Conservation (phyloP, 2,888 invertebrate species). For the Automeris io region DNA sequence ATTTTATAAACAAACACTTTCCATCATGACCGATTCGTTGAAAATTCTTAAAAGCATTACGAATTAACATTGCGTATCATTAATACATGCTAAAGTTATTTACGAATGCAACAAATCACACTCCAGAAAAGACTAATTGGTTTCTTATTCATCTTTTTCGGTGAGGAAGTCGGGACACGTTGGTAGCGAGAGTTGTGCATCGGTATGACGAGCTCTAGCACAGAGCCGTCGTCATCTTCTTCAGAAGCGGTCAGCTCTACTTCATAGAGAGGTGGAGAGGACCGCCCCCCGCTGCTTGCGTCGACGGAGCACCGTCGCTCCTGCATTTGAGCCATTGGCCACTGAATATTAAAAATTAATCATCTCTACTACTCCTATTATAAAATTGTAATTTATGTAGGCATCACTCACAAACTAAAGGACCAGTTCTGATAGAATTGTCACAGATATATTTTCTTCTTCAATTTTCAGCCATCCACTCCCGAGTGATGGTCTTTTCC, state of each 20-base stretch:
- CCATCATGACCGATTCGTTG: neutral
- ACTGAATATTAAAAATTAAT: conserved; percentile 13
- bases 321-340: conserved; percentile 4
- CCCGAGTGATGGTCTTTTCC: no score
- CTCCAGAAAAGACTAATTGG: conserved; percentile 26
- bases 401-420: no score
- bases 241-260: conserved; percentile 66
- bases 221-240: conserved; percentile 61
- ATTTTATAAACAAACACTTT: no score
- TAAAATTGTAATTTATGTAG: no score
- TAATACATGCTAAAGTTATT: no score
- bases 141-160: conserved; percentile 32
- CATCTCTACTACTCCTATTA: no score
- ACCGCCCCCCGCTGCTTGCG: conserved; percentile 29
- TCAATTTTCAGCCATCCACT: no score
- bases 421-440: no score
- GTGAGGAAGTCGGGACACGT: conserved; percentile 44
- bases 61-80: neutral
- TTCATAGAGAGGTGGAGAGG: conserved; percentile 55
- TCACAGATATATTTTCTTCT: no score
- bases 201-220: conserved; percentile 61
- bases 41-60: neutral
- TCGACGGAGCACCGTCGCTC: conserved; percentile 12
- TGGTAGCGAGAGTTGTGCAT: conserved; percentile 43
- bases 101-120: conserved; percentile 43